Conservation (phyloP, 2,113 vertebrate genomes). For the Caranx melampygus region DNA sequence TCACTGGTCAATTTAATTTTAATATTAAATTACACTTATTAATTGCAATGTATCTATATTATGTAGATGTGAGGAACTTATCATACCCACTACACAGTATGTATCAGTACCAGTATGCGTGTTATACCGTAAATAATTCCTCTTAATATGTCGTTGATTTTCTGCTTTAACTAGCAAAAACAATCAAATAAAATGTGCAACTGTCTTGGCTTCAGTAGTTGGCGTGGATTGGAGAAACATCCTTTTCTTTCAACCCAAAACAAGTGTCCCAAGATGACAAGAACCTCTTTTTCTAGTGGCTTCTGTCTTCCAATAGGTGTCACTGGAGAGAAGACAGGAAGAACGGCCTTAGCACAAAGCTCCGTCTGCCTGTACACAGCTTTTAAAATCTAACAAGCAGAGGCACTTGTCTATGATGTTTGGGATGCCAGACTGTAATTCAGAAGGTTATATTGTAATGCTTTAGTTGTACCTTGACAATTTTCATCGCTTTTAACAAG, state of each 20-base stretch:
- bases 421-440: neutral
- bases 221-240: neutral
- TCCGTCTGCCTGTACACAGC: slow-evolving; percentile 23
- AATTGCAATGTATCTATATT: neutral
- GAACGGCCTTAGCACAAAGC: slow-evolving; percentile 17
- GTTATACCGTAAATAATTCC: neutral
- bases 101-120: neutral
- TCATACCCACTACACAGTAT: neutral
- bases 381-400: slow-evolving; percentile 10
- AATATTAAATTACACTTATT: neutral
- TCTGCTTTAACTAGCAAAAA: neutral
- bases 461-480: neutral
- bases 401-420: neutral
- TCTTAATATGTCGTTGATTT: neutral
- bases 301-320: slow-evolving; percentile 64
- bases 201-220: neutral
- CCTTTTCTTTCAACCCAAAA: neutral
- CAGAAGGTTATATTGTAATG: neutral
- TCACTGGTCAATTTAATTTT: neutral
- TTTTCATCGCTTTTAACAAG: neutral
- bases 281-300: neutral
- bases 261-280: neutral
- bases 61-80: neutral
- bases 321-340: slow-evolving; percentile 54
- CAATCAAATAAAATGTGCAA: neutral